Base-by-base conservation (phyloP, 2,113 vertebrate species). In the Clinocottus analis region DNA sequence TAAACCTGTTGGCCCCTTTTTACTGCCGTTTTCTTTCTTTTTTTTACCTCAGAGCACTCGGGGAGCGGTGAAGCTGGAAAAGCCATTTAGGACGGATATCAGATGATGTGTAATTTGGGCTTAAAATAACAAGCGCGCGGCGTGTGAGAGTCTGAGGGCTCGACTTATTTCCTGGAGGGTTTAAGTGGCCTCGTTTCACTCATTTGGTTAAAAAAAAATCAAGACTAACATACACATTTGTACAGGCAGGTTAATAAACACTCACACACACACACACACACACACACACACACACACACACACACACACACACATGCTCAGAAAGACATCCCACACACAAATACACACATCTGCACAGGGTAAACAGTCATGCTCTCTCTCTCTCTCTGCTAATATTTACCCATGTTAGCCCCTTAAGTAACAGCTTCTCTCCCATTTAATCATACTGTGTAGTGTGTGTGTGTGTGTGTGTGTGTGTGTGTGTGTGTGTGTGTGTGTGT, bases 21-120 rank as follows among this genome's bases (percentile, higher is more conserved):
- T 25, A 65, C 85, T 11, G 66, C 84, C 35, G 79, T 83, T n/a
- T n/a, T n/a, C 80, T 77, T 66, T 79, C 84, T n/a, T n/a, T 79
- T 77, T 66, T 79, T 83, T 67, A 17, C 65, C 69, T 75, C 78
- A 23, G 73, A 75, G 51, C 39, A 65, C 82, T 82, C 25, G 35
- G 33, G 33, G 62, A 84, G 84, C 83, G 47, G 51, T 27, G 66
- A 45, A 72, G 70, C 90, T 88, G 90, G 83, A 89, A 89, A 90
- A 91, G 77, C 68, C 85, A 90, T 92, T 87, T 81, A 75, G 85
- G 79, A 83, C 27, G 78, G 75, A 80, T 85, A 89, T 89, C 82
- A 67, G 82, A 82, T 85, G 85, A 83, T 75, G 82, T 90, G 85
- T 85, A 82, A 85, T 75, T 84, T 60, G 63, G 67, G 35, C 77